phyloP scores from a whole-genome alignment of 2,888 invertebrate genomes.

The Chymomyza fuscimana region DNA sequence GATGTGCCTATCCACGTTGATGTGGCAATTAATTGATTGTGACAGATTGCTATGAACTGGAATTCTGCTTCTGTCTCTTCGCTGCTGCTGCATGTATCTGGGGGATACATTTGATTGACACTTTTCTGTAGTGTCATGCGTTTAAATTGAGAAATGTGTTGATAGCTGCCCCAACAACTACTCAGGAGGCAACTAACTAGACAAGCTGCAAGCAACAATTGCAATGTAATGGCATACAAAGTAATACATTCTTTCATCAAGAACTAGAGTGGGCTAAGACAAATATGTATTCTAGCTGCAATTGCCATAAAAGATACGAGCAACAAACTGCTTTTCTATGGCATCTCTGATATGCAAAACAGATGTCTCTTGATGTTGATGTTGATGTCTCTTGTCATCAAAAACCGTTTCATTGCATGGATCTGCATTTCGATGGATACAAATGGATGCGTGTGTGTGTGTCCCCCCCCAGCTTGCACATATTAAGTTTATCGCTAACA shows the following conservation, averaged over 20 bases:
- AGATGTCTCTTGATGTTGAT: slow-evolving; percentile 45
- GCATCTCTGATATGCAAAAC: slow-evolving; percentile 57
- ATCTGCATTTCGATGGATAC: slow-evolving; percentile 33
- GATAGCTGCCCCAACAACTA: slow-evolving; percentile 13
- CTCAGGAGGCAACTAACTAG: neutral
- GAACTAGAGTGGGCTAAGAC: slow-evolving; percentile 32
- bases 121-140: slow-evolving; percentile 67
- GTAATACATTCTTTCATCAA: neutral
- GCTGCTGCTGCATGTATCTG: neutral
- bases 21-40: slow-evolving; percentile 72
- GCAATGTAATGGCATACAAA: neutral
- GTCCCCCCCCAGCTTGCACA: slow-evolving; percentile 49
- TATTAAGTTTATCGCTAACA: slow-evolving; percentile 72
- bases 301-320: slow-evolving; percentile 40
- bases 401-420: neutral
- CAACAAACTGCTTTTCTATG: slow-evolving; percentile 38
- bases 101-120: slow-evolving; percentile 51
- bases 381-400: slow-evolving; percentile 30
- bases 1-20: slow-evolving; percentile 59
- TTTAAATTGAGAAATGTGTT: slow-evolving; percentile 59
- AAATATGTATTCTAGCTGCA: slow-evolving; percentile 34
- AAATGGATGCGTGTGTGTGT: slow-evolving; percentile 42
- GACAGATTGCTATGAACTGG: slow-evolving; percentile 68
- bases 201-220: neutral
- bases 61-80: neutral